Evolutionary conservation across 2,797 vertebrate genomes (phyloP).

Genomic region (Acropternis orthonyx): DNA sequence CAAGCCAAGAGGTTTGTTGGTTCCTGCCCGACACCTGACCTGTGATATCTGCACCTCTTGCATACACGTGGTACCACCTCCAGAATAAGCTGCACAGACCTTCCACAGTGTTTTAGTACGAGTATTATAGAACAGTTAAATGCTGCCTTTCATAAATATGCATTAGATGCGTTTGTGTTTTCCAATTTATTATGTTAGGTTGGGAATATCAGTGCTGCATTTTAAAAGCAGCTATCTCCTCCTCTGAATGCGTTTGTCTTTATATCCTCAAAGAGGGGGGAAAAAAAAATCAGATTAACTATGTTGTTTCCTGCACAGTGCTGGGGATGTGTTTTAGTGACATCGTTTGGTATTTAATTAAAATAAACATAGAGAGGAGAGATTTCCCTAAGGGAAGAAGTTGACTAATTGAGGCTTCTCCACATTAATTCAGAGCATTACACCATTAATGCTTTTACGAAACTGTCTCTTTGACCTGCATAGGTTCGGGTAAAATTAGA

Average conservation of each 20-base stretch:
- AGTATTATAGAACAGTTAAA: neutral
- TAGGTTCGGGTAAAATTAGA: neutral
- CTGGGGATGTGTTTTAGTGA: neutral
- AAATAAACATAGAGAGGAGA: neutral
- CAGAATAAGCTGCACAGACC: neutral
- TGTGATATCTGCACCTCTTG: neutral
- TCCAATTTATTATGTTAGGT: neutral
- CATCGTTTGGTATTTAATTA: conserved; percentile 28
- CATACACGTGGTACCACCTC: neutral
- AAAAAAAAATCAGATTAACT: neutral
- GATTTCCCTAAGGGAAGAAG: conserved; percentile 9
- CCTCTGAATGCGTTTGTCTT: neutral
- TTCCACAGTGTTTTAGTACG: neutral
- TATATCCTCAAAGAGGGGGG: neutral
- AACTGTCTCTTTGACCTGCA: neutral
- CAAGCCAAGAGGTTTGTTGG: neutral
- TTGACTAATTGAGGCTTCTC: neutral
- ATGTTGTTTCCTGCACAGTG: neutral
- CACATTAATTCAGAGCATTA: conserved; percentile 4
- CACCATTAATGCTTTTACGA: conserved; percentile 3
- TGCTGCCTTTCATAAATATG: neutral
- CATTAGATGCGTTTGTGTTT: neutral
- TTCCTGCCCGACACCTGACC: fast-evolving
- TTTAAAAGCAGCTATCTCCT: neutral
- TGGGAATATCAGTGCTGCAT: neutral